phyloP scores from a whole-genome alignment of 1,140 invertebrate genomes.

The Plectrocnemia conspersa region DNA sequence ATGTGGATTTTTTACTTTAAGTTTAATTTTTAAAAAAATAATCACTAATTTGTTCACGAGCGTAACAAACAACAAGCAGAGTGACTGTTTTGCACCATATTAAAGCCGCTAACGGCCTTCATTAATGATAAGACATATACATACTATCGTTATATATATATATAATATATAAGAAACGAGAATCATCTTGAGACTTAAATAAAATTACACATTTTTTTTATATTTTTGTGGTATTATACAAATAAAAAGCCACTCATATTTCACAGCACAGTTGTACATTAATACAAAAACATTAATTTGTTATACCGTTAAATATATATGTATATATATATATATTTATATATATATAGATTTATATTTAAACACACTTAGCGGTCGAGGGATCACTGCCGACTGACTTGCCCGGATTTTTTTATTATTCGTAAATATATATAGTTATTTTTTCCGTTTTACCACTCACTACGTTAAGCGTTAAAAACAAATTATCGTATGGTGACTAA shows the following conservation, averaged over 20 bases:
- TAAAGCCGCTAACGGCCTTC: conserved; percentile 11
- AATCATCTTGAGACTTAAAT: conserved; percentile 34
- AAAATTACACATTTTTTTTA: conserved; percentile 33
- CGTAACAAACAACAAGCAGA: conserved; percentile 26
- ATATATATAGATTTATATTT: conserved; percentile 12
- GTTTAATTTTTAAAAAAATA: no score
- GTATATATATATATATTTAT: no score
- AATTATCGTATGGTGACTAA: conserved; percentile 15
- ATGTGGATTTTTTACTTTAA: conserved; percentile 18
- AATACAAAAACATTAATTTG: conserved; percentile 36
- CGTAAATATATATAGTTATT: conserved; percentile 21
- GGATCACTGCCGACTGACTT: conserved; percentile 14
- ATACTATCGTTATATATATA: conserved; percentile 30
- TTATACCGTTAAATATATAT: no score
- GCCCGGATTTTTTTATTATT: conserved; percentile 20
- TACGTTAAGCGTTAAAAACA: conserved; percentile 23
- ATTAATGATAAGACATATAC: no score
- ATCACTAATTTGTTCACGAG: conserved; percentile 19
- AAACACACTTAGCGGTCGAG: conserved; percentile 16
- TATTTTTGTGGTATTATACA: conserved; percentile 37
- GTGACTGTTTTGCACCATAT: conserved; percentile 36
- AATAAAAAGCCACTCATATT: conserved; percentile 38
- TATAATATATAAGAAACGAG: conserved; percentile 32
- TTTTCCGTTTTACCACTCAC: conserved; percentile 15
- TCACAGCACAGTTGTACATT: conserved; percentile 38